Percentiles rank a stretch among this genome's conserved stretches.
Conservation (phyloP, 2,113 vertebrate genomes). For the Peromyscus leucopus region DNA sequence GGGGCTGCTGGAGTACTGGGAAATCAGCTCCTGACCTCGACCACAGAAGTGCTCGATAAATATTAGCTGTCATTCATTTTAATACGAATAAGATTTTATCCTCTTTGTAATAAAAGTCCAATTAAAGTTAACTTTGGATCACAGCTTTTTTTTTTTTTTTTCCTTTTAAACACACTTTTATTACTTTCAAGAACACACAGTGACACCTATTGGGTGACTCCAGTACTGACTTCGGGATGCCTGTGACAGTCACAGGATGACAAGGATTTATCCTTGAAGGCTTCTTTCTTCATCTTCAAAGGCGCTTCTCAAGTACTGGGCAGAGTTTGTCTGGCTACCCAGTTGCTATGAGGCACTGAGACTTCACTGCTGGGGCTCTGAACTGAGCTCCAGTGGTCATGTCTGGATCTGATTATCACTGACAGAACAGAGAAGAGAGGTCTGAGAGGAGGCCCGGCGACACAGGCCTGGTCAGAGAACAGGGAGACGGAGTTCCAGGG, state of each 20-base stretch:
- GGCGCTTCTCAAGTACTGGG: background rate
- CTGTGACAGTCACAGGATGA: background rate
- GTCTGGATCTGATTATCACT: background rate
- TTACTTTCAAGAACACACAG: slow-evolving; percentile 47
- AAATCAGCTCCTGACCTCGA: too few relatives aligned
- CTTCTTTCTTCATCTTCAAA: background rate
- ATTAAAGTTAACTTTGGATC: slow-evolving; percentile 46
- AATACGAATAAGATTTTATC: slow-evolving; percentile 49
- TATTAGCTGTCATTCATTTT: slow-evolving; percentile 40
- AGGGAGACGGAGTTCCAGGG: background rate
- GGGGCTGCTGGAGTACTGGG: background rate
- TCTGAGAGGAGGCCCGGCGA: accelerated
- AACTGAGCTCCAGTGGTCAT: background rate
- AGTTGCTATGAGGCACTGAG: background rate
- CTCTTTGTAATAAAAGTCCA: slow-evolving; percentile 46
- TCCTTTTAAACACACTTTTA: background rate
- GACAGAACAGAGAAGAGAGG: background rate
- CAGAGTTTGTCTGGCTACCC: background rate
- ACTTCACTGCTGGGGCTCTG: background rate
- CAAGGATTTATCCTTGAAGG: background rate
- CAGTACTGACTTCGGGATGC: background rate
- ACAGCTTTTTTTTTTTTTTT: background rate
- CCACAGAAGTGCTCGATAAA: slow-evolving; percentile 1
- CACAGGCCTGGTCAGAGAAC: background rate
- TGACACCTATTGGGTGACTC: slow-evolving; percentile 63